These are phyloP conservation scores for Folsomia manolachei DNA, from an alignment of 2,888 invertebrate species.

Conservation along the genomic window DNA sequence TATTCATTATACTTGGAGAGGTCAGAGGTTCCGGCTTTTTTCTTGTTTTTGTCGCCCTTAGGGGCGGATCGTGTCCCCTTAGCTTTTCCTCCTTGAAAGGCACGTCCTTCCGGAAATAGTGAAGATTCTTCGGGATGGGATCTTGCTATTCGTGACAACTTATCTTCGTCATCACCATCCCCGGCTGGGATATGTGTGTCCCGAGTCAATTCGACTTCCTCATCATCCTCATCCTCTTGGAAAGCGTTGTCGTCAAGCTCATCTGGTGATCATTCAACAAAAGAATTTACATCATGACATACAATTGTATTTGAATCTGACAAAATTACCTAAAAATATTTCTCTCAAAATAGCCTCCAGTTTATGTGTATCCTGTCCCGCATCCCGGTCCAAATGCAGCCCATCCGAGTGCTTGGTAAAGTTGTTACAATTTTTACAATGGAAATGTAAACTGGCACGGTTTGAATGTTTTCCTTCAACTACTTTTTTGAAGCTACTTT, in stretches of 20 bases:
- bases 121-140: not conserved
- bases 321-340: slow-evolving; percentile 16
- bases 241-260: slow-evolving; percentile 1
- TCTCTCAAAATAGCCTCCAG: slow-evolving; percentile 9
- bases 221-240: not conserved
- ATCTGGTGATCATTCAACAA: too few species aligned
- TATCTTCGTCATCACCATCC: not conserved
- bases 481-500: not conserved
- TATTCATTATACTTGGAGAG: slow-evolving; percentile 34
- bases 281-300: too few species aligned
- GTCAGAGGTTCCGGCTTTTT: not conserved
- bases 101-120: not conserved
- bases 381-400: not conserved
- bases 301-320: too few species aligned
- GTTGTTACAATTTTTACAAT: not conserved
- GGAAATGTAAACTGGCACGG: not conserved
- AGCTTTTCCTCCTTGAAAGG: not conserved
- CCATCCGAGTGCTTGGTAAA: not conserved
- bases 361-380: not conserved
- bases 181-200: not conserved
- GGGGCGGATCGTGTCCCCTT: not conserved
- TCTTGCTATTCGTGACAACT: not conserved
- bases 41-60: not conserved
- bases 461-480: not conserved
- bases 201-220: not conserved